Percentiles rank a stretch among this genome's conserved stretches.
phyloP scores from a whole-genome alignment of 2,888 invertebrate genomes.

The Hyppa rectilinea region DNA sequence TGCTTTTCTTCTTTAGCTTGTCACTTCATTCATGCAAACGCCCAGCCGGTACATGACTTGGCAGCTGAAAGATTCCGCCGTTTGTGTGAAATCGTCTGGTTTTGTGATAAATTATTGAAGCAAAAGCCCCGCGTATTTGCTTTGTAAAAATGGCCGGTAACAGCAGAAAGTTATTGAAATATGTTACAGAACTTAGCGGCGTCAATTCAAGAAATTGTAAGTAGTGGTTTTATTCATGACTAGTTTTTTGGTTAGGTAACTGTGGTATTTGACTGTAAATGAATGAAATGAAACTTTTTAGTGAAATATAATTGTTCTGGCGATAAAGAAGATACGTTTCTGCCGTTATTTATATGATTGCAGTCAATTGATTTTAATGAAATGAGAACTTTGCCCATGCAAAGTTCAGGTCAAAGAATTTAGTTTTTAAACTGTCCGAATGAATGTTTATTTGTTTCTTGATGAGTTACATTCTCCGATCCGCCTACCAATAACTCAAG shows the following conservation, averaged over 20 bases:
- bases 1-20: not conserved
- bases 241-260: conserved; percentile 76
- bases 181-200: conserved; percentile 77
- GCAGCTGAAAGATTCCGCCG: conserved; percentile 16
- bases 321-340: too few relatives aligned
- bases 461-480: not conserved
- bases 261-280: conserved; percentile 30
- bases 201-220: conserved; percentile 80
- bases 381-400: conserved; percentile 43
- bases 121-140: conserved; percentile 59
- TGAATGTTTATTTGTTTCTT: not conserved
- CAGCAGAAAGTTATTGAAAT: conserved; percentile 80
- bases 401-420: conserved; percentile 39
- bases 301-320: not conserved
- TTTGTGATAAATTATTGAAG: conserved; percentile 35
- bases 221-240: conserved; percentile 64
- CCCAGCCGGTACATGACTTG: conserved; percentile 25
- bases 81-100: conserved; percentile 31
- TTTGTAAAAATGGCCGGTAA: conserved; percentile 78
- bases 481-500: conserved; percentile 7
- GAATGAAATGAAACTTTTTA: conserved; percentile 20
- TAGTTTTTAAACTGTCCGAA: not conserved
- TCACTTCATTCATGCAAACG: conserved; percentile 30
- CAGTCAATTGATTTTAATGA: conserved; percentile 4
- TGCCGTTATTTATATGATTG: not conserved